Conservation (phyloP, 2,797 vertebrate genomes). For the Fratercula arctica region DNA sequence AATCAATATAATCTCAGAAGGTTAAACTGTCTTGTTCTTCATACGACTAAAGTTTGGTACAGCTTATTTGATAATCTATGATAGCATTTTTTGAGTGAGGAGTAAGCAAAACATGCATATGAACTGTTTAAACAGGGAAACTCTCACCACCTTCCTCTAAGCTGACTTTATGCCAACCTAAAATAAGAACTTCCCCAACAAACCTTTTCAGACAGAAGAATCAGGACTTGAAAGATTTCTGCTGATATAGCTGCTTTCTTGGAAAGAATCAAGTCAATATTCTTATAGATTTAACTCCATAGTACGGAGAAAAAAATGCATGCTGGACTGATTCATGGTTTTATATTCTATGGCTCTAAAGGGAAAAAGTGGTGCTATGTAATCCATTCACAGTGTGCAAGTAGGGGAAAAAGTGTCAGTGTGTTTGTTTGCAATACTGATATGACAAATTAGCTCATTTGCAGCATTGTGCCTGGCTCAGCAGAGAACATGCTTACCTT, state of each 20-base stretch:
- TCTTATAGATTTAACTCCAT: background rate
- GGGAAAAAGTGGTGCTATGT: background rate
- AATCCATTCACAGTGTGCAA: background rate
- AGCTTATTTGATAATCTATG: background rate
- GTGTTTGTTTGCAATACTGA: background rate
- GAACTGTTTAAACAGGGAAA: background rate
- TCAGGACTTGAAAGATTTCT: background rate
- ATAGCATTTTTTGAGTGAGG: background rate
- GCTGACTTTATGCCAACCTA: background rate
- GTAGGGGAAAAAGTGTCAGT: background rate
- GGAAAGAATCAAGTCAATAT: background rate
- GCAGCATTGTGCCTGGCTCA: background rate
- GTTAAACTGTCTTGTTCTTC: background rate
- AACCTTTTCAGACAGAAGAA: background rate
- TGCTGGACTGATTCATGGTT: background rate
- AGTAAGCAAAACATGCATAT: background rate
- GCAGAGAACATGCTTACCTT: background rate
- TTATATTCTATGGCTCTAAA: background rate
- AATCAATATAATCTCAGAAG: background rate
- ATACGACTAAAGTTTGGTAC: background rate
- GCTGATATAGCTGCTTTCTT: background rate
- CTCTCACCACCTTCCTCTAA: background rate
- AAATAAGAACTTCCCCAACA: background rate
- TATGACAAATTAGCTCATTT: background rate
- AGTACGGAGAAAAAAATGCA: accelerated